Evolutionary conservation across 2,888 invertebrate genomes (phyloP).

Genomic region (Nudaria mundana): DNA sequence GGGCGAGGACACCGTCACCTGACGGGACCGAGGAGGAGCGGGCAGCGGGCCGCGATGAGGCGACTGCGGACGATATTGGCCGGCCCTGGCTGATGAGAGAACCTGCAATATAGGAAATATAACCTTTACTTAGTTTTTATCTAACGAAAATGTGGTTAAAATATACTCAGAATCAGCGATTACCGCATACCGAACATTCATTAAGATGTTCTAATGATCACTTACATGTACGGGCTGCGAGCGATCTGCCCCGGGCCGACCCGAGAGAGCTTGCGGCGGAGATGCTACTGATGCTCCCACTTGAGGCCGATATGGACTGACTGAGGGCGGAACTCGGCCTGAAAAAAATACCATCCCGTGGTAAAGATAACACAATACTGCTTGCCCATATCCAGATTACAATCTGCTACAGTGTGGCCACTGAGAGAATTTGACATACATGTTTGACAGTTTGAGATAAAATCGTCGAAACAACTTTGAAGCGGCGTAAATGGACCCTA

Average conservation of each 20-base stretch:
- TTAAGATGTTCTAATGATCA: too few relatives aligned
- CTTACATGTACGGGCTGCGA: constrained; percentile 86
- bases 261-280: constrained; percentile 81
- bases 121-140: too few relatives aligned
- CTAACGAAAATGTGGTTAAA: too few relatives aligned
- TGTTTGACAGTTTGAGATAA: too few relatives aligned
- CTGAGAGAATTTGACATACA: too few relatives aligned
- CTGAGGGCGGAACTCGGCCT: constrained; percentile 91
- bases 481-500: too few relatives aligned
- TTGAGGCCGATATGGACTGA: constrained; percentile 85
- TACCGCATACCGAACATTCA: too few relatives aligned
- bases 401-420: too few relatives aligned
- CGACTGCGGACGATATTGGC: constrained; percentile 87
- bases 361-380: too few relatives aligned
- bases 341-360: neutral
- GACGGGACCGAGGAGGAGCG: constrained; percentile 75
- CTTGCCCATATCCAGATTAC: too few relatives aligned
- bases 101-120: constrained; percentile 56
- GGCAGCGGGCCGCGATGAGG: constrained; percentile 83
- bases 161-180: too few relatives aligned
- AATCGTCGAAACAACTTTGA: too few relatives aligned
- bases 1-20: constrained; percentile 84
- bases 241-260: constrained; percentile 81
- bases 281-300: constrained; percentile 81
- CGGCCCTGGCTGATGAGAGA: constrained; percentile 87